Evolutionary conservation across 1,140 invertebrate species (phyloP).

Genomic region (Ceratitis capitata): DNA sequence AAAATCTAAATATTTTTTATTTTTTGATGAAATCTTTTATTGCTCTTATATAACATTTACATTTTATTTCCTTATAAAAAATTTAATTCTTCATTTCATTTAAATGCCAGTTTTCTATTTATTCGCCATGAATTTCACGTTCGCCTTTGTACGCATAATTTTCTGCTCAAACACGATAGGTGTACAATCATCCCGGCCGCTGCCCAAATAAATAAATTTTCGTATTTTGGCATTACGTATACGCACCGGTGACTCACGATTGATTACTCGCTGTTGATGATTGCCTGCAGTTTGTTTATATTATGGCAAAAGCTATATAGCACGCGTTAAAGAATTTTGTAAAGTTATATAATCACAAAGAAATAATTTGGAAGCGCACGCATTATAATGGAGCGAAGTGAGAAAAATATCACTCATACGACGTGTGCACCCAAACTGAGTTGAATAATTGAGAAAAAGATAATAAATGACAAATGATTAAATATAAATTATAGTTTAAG

Average conservation of each 20-base stretch:
- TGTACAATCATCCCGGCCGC: neutral
- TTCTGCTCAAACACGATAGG: neutral
- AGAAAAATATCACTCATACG: constrained; percentile 7
- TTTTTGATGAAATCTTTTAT: no score
- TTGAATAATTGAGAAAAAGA: no score
- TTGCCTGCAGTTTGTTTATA: neutral
- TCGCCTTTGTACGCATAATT: neutral
- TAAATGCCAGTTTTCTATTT: neutral
- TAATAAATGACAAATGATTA: neutral
- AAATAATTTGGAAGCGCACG: no score
- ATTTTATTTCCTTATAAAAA: no score
- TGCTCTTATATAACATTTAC: no score
- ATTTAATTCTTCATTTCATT: neutral
- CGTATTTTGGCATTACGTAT: neutral
- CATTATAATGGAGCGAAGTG: neutral
- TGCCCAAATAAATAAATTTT: neutral
- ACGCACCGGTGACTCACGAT: neutral
- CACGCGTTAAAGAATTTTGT: neutral
- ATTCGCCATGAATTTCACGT: neutral
- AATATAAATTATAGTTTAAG: neutral
- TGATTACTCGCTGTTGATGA: neutral
- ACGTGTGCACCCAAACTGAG: neutral
- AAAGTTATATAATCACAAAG: neutral
- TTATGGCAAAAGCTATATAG: neutral
- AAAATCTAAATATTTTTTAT: no score